Conservation (phyloP, 2,888 invertebrate species). For the Ommatoiulus sabulosus region DNA sequence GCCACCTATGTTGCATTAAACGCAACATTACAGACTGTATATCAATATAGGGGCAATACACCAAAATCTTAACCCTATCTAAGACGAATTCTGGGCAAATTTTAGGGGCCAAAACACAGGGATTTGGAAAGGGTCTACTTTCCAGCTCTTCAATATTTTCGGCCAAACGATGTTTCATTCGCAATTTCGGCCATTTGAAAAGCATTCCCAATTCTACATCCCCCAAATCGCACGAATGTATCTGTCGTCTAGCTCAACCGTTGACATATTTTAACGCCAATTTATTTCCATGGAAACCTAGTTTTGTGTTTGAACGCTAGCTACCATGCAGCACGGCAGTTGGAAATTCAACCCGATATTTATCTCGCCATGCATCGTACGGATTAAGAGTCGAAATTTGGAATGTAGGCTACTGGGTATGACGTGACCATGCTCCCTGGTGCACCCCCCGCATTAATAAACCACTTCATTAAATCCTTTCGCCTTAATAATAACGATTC, state of each 20-base stretch:
- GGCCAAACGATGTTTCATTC: too few species aligned
- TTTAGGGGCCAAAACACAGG: too few species aligned
- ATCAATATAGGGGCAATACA: too few species aligned
- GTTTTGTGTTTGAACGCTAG: neutral
- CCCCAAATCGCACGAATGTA: too few species aligned
- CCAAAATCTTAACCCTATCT: too few species aligned
- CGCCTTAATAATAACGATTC: neutral
- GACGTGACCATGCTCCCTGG: neutral
- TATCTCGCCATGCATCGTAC: neutral
- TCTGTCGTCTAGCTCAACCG: neutral
- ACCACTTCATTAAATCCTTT: constrained; percentile 8
- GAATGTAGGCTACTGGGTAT: constrained; percentile 28
- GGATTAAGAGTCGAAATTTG: neutral
- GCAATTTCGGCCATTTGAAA: too few species aligned
- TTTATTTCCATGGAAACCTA: constrained; percentile 34
- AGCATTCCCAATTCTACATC: too few species aligned
- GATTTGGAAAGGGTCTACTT: too few species aligned
- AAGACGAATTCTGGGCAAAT: too few species aligned
- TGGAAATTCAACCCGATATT: neutral
- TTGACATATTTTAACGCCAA: neutral
- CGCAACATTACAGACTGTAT: too few species aligned
- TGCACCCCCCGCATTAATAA: neutral
- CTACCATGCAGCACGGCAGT: neutral
- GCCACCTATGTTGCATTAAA: too few species aligned
- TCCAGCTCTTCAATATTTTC: too few species aligned